Evolutionary conservation across 2,113 vertebrate genomes (phyloP).

Genomic region (Cavia porcellus): DNA sequence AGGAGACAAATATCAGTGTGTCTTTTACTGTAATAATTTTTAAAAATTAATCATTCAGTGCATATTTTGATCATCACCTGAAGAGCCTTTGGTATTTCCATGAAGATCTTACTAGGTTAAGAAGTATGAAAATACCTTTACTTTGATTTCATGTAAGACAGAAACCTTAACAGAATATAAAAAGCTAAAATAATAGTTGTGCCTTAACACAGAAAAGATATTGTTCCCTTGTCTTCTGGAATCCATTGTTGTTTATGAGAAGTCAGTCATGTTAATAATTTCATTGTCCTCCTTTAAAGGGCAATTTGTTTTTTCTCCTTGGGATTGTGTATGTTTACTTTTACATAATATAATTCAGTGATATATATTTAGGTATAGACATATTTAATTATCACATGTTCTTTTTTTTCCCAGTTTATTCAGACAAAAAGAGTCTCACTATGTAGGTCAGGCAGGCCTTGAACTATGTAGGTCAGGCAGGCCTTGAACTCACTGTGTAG

Average conservation of each 20-base stretch:
- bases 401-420: constrained; percentile 23
- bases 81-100: background rate
- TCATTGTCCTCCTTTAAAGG: background rate
- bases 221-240: constrained; percentile 50
- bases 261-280: background rate
- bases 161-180: background rate
- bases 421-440: background rate
- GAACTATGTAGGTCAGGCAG: background rate
- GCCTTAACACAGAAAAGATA: background rate
- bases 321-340: constrained; percentile 50
- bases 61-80: background rate
- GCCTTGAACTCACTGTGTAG: background rate
- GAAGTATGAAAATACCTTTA: constrained; percentile 20
- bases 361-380: constrained; percentile 4
- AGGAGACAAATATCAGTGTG: background rate
- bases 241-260: constrained; percentile 17
- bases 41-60: background rate
- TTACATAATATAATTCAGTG: background rate
- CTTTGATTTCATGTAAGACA: constrained; percentile 54
- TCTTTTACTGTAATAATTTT: background rate
- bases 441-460: too few species aligned
- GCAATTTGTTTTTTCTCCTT: background rate
- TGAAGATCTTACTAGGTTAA: background rate
- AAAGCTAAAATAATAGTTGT: constrained; percentile 3
- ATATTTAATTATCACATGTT: constrained; percentile 22